Evolutionary conservation across 1,140 invertebrate species (phyloP).

Genomic region (Drosophila lowei): DNA sequence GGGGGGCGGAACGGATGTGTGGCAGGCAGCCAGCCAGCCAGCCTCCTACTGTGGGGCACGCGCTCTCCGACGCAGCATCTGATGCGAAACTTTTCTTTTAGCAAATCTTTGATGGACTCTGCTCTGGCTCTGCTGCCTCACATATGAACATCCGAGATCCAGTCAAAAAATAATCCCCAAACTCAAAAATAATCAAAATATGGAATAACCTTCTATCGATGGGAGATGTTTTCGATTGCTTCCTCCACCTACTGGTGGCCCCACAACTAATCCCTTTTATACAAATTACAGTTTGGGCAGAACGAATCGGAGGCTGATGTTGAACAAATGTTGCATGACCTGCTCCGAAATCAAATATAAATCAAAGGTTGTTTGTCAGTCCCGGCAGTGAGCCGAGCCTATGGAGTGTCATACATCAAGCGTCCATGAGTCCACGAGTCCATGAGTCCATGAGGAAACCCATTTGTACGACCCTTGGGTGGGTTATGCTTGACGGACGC

Average conservation of each 20-base stretch:
- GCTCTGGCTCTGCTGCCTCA: no score
- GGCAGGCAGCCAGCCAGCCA: not conserved
- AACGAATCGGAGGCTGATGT: not conserved
- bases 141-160: no score
- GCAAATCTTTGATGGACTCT: no score
- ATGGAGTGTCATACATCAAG: conserved; percentile 39
- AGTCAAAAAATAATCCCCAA: no score
- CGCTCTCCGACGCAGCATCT: no score
- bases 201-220: no score
- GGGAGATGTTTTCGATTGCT: no score
- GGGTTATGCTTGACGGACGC: conserved; percentile 17
- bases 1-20: conserved; percentile 7
- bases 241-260: no score
- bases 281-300: not conserved
- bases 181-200: no score
- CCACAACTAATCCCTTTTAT: no score
- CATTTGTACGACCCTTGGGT: not conserved
- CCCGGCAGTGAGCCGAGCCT: conserved; percentile 6
- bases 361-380: conserved; percentile 23
- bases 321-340: conserved; percentile 10
- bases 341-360: conserved; percentile 30
- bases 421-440: conserved; percentile 21
- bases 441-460: conserved; percentile 13
- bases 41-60: not conserved
- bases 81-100: no score